Conservation (phyloP, 1,140 invertebrate genomes). For the Drosophila nigromelanica region DNA sequence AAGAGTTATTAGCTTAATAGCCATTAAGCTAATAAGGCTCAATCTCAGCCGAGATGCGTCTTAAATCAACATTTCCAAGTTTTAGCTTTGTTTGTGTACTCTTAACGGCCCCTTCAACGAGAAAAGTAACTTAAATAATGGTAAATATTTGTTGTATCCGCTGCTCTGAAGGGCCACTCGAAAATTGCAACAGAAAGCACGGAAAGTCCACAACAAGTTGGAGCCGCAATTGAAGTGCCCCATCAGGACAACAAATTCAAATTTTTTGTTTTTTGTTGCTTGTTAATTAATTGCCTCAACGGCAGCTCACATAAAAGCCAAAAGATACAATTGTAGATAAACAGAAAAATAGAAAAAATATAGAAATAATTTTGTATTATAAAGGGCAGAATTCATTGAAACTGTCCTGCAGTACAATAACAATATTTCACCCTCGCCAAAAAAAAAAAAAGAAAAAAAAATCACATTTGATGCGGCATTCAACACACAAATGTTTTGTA, state of each 20-base stretch:
- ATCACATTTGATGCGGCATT: slow-evolving; percentile 28
- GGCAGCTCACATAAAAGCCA: neutral
- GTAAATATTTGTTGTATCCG: slow-evolving; percentile 38
- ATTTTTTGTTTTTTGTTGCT: slow-evolving; percentile 26
- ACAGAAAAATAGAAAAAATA: slow-evolving; percentile 11
- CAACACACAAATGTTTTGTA: slow-evolving; percentile 32
- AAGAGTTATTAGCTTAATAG: slow-evolving; percentile 47
- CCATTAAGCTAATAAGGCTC: slow-evolving; percentile 45
- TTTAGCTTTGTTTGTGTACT: slow-evolving; percentile 10
- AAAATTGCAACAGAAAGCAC: slow-evolving; percentile 30
- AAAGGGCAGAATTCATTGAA: slow-evolving; percentile 35
- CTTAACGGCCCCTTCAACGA: slow-evolving; percentile 1
- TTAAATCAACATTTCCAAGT: slow-evolving; percentile 43
- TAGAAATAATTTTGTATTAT: slow-evolving; percentile 44
- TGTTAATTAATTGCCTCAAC: slow-evolving; percentile 48
- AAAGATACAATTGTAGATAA: slow-evolving; percentile 25
- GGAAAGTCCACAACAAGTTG: slow-evolving; percentile 26
- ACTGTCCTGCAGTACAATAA: slow-evolving; percentile 38
- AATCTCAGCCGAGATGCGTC: slow-evolving; percentile 11
- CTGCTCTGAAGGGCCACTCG: slow-evolving; percentile 26
- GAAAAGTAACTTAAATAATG: slow-evolving; percentile 38
- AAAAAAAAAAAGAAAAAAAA: slow-evolving; percentile 24
- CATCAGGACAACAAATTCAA: slow-evolving; percentile 17
- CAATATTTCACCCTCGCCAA: slow-evolving; percentile 60
- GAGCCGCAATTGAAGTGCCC: slow-evolving; percentile 22